phyloP scores from a whole-genome alignment of 1,140 invertebrate genomes.

The Aphis craccivora region DNA sequence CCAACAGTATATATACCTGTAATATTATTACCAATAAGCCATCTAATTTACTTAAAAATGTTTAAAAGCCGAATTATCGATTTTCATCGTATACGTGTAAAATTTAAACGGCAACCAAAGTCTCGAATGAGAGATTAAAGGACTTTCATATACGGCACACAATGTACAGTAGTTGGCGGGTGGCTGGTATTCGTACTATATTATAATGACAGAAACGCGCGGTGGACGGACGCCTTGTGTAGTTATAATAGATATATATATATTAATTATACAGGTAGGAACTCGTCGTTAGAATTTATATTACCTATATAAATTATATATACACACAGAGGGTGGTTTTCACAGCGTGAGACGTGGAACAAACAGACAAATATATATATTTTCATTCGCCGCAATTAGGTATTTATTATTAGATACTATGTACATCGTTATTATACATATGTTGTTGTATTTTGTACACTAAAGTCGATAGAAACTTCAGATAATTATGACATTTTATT shows the following conservation, averaged over 20 bases:
- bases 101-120: not conserved
- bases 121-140: no score
- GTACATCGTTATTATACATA: no score
- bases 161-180: no score
- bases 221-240: not conserved
- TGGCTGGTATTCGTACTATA: not conserved
- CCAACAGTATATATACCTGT: no score
- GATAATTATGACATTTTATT: not conserved
- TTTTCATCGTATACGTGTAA: not conserved
- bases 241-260: no score
- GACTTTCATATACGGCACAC: no score
- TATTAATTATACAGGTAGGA: no score
- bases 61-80: not conserved
- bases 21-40: not conserved
- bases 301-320: no score
- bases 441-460: no score
- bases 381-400: not conserved
- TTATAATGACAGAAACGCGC: not conserved
- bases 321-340: not conserved
- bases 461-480: no score
- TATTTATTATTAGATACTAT: not conserved
- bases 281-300: no score
- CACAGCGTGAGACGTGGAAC: not conserved
- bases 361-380: not conserved
- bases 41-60: not conserved